Conservation (phyloP, 2,888 invertebrate genomes). For the Pachycephus smyrnensis region DNA sequence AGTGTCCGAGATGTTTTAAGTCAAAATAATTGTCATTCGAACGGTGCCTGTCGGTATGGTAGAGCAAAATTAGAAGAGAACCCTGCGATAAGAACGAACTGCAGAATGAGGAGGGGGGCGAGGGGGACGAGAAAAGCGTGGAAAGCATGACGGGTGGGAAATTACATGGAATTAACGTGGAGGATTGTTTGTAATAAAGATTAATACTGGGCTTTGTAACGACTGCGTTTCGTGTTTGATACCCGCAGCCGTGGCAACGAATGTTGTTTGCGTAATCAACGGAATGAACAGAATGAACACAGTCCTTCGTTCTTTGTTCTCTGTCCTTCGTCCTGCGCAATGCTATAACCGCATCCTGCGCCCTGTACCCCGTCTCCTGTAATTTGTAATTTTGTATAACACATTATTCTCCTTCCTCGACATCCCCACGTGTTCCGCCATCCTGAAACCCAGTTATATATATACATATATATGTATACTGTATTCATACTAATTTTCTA, state of each 20-base stretch:
- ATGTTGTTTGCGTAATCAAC: conserved; percentile 59
- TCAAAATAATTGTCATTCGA: too few relatives aligned
- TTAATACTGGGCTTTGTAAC: conserved; percentile 51
- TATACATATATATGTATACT: too few relatives aligned
- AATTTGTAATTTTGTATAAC: conserved; percentile 55
- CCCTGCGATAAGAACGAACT: too few relatives aligned
- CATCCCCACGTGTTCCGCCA: conserved; percentile 27
- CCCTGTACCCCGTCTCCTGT: conserved; percentile 38
- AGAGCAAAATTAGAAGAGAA: too few relatives aligned
- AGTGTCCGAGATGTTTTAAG: too few relatives aligned
- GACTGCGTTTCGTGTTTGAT: conserved; percentile 33
- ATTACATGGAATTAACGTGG: conserved; percentile 51
- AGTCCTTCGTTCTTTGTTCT: too few relatives aligned
- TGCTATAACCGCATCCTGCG: conserved; percentile 9
- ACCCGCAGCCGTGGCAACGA: conserved; percentile 25
- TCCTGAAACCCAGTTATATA: too few relatives aligned
- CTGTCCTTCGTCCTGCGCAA: too few relatives aligned
- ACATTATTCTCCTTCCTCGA: conserved; percentile 54
- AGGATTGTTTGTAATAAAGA: conserved; percentile 55
- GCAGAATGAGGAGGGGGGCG: background rate
- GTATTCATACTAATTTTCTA: too few relatives aligned
- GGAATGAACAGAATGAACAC: conserved; percentile 44
- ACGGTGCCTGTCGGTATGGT: too few relatives aligned
- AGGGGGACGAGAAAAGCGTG: background rate
- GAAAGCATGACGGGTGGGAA: conserved; percentile 26